phyloP scores from a whole-genome alignment of 2,888 invertebrate species.

The Macrosoma leucophasiata region DNA sequence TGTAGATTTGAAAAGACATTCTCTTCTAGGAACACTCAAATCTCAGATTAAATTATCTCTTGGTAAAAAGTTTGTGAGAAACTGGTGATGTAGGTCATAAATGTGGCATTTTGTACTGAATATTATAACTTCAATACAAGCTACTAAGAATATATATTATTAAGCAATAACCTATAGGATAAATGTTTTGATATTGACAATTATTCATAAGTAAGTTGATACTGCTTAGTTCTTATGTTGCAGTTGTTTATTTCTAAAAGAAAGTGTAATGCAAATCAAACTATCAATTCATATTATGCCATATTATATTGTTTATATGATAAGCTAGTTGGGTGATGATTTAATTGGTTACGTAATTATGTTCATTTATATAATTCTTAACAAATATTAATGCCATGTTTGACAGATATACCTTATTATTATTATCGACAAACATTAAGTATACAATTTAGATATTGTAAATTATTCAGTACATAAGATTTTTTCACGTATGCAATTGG shows the following conservation, averaged over 20 bases:
- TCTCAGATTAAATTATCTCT: too few species aligned
- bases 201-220: constrained; percentile 70
- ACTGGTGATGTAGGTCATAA: too few species aligned
- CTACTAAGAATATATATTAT: constrained; percentile 64
- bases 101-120: constrained; percentile 73
- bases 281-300: constrained; percentile 71
- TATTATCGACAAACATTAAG: constrained; percentile 41
- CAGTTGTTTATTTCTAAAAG: constrained; percentile 69
- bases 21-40: too few species aligned
- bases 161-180: constrained; percentile 74
- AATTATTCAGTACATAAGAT: constrained; percentile 47
- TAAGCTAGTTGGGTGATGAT: constrained; percentile 66
- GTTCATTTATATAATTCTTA: constrained; percentile 34
- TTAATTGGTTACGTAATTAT: constrained; percentile 47
- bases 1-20: too few species aligned
- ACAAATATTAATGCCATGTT: constrained; percentile 51
- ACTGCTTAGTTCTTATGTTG: constrained; percentile 70
- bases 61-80: too few species aligned
- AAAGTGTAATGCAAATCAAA: constrained; percentile 66
- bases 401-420: constrained; percentile 38
- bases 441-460: constrained; percentile 51
- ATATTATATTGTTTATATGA: constrained; percentile 70
- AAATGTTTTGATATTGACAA: constrained; percentile 75
- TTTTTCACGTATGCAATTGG: constrained; percentile 50
- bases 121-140: constrained; percentile 64